These are phyloP conservation scores for Phoeniculus purpureus DNA, from an alignment of 2,797 vertebrate genomes.

Conservation along the genomic window DNA sequence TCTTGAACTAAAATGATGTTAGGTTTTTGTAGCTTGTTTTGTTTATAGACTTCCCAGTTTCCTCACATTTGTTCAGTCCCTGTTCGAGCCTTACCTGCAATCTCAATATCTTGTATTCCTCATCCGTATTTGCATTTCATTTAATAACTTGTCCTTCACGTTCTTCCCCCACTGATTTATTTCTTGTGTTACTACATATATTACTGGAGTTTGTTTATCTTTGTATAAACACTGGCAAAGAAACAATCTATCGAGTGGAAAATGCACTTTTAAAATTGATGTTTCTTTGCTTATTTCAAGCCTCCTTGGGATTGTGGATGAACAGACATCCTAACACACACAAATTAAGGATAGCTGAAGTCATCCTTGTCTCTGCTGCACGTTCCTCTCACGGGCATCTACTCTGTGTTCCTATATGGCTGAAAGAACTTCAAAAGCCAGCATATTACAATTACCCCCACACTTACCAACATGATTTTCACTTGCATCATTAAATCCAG, in stretches of 20 bases:
- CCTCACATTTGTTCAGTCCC: neutral
- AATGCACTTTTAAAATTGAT: neutral
- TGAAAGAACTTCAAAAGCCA: neutral
- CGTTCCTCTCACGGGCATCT: neutral
- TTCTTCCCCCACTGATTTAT: neutral
- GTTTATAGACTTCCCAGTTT: neutral
- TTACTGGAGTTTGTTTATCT: neutral
- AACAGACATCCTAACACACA: neutral
- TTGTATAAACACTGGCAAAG: neutral
- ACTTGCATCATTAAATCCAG: neutral
- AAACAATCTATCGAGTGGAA: neutral
- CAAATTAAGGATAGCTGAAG: neutral
- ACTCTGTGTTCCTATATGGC: neutral
- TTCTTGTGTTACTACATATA: neutral
- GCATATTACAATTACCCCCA: neutral
- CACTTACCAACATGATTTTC: neutral
- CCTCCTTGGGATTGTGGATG: neutral
- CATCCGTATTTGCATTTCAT: neutral
- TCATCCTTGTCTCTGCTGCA: neutral
- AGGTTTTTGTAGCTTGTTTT: neutral
- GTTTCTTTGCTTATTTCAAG: neutral
- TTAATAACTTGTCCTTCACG: neutral
- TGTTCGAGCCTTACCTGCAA: neutral
- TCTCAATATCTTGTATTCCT: neutral
- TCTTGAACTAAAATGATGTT: neutral